Percentiles rank a stretch among this genome's conserved stretches.
Evolutionary conservation across 2,888 invertebrate species (phyloP).

Genomic region (Lithophane ornitopus): DNA sequence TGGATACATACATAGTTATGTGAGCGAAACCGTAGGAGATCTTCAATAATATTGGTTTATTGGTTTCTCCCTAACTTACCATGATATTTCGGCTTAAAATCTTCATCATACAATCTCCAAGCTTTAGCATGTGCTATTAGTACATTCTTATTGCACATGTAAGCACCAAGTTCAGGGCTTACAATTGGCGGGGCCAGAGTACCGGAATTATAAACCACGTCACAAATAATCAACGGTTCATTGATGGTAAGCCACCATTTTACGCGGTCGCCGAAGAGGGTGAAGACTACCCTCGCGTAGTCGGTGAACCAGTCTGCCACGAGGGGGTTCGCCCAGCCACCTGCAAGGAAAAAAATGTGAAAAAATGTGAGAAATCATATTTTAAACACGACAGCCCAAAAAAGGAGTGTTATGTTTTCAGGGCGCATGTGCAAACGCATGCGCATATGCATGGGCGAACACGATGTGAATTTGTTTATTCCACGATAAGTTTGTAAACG

Average conservation of each 20-base stretch:
- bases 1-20: not conserved
- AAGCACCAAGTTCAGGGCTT: slow-evolving; percentile 39
- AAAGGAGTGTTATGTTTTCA: not conserved
- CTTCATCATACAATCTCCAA: slow-evolving; percentile 90
- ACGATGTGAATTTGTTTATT: no score
- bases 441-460: no score
- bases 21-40: not conserved
- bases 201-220: slow-evolving; percentile 71
- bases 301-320: slow-evolving; percentile 39
- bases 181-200: slow-evolving; percentile 85
- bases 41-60: not conserved
- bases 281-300: slow-evolving; percentile 90
- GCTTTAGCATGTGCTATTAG: slow-evolving; percentile 93
- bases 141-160: slow-evolving; percentile 91
- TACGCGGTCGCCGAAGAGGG: slow-evolving; percentile 91
- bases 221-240: slow-evolving; percentile 90
- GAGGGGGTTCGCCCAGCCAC: slow-evolving; percentile 44
- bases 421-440: no score
- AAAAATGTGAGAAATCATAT: not conserved
- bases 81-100: slow-evolving; percentile 82
- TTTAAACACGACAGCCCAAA: not conserved
- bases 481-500: no score
- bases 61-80: slow-evolving; percentile 27
- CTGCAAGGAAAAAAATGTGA: slow-evolving; percentile 1
- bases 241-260: slow-evolving; percentile 94